phyloP scores from a whole-genome alignment of 2,113 vertebrate genomes.

The Gadus macrocephalus region DNA sequence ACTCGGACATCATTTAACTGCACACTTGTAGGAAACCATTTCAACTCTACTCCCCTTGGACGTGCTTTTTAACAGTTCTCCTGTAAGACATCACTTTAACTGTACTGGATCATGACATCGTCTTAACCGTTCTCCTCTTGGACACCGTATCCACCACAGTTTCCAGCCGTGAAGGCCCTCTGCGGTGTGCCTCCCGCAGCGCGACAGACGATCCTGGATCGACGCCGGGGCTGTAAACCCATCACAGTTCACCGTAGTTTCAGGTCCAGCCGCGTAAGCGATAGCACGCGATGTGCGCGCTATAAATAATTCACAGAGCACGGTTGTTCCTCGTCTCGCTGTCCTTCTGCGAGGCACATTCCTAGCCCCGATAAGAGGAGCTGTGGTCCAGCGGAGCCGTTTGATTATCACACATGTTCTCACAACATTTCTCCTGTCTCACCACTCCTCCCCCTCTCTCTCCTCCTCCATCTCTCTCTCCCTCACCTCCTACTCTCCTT shows the following conservation, averaged over 20 bases:
- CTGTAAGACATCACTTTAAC: no score
- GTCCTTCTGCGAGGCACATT: background rate
- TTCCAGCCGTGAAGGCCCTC: background rate
- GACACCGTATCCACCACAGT: background rate
- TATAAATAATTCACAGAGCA: constrained; percentile 52
- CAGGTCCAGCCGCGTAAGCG: constrained; percentile 41
- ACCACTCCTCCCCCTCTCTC: background rate
- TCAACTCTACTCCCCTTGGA: no score
- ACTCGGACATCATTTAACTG: no score
- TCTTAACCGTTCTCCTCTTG: no score
- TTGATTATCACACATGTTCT: background rate
- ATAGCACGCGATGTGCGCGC: constrained; percentile 35
- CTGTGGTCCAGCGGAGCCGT: no score
- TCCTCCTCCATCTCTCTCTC: background rate
- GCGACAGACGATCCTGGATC: no score
- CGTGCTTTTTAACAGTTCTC: no score
- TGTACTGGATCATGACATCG: no score
- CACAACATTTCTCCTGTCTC: background rate
- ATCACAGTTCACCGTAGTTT: constrained; percentile 26
- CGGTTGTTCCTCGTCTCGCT: background rate
- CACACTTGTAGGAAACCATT: no score
- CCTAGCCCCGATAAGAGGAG: background rate
- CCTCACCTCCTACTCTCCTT: background rate
- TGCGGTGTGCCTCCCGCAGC: background rate
- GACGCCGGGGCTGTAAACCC: no score